Evolutionary conservation across 2,113 vertebrate species (phyloP).

Genomic region (Vireo altiloquus): DNA sequence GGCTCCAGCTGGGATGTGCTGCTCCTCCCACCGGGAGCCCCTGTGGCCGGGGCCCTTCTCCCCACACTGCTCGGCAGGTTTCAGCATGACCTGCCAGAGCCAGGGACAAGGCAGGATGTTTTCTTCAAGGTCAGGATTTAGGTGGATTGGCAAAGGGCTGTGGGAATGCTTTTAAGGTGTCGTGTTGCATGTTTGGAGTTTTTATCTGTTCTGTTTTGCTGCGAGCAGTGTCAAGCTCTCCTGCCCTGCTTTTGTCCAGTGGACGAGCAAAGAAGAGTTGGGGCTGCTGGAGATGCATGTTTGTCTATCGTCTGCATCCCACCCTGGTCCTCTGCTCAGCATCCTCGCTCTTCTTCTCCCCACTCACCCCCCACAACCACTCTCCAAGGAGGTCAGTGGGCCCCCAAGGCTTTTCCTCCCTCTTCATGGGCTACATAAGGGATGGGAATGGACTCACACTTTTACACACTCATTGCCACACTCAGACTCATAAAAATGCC

Average conservation of each 20-base stretch:
- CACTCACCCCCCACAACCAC: neutral
- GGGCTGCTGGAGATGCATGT: fast-evolving
- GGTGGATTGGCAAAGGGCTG: slow-evolving; percentile 24
- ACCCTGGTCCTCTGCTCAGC: neutral
- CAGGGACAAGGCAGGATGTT: slow-evolving; percentile 10
- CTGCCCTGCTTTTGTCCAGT: fast-evolving
- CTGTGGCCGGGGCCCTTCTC: neutral
- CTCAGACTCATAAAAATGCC: neutral
- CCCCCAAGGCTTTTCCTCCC: neutral
- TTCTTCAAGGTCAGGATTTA: slow-evolving; percentile 26
- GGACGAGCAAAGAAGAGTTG: neutral
- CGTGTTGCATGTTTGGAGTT: neutral
- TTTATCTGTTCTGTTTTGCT: neutral
- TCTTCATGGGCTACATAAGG: fast-evolving
- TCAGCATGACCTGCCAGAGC: neutral
- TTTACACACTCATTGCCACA: neutral
- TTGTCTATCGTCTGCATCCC: neutral
- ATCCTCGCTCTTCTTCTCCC: neutral
- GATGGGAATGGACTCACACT: neutral
- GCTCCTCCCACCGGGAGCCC: neutral
- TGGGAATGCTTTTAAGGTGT: slow-evolving; percentile 28
- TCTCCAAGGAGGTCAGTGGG: neutral
- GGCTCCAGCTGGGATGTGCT: fast-evolving
- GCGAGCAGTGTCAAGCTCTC: neutral
- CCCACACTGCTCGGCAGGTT: neutral